Conservation (phyloP, 2,888 invertebrate genomes). For the Brenthis daphne region DNA sequence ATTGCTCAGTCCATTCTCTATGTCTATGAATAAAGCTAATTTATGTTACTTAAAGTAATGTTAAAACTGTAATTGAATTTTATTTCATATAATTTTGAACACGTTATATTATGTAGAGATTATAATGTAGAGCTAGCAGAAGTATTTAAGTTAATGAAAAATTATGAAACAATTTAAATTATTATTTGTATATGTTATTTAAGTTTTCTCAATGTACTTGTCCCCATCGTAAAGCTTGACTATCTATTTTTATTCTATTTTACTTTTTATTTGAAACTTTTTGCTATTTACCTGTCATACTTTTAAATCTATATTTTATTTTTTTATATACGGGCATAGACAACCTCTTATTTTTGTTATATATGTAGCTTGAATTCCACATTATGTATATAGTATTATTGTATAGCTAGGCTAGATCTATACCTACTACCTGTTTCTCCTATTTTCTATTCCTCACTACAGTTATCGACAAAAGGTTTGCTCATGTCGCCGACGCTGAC, state of each 20-base stretch:
- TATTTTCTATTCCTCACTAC: slow-evolving; percentile 46
- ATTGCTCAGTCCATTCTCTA: too few species aligned
- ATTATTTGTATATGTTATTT: neutral
- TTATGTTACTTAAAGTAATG: too few species aligned
- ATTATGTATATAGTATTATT: slow-evolving; percentile 4
- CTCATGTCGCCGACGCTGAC: slow-evolving; percentile 67
- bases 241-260: neutral
- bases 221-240: neutral
- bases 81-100: neutral
- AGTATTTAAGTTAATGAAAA: too few species aligned
- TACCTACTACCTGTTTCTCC: slow-evolving; percentile 29
- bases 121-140: too few species aligned
- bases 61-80: too few species aligned
- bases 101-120: neutral
- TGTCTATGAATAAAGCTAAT: too few species aligned
- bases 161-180: too few species aligned
- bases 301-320: neutral
- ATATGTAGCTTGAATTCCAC: neutral
- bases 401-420: neutral
- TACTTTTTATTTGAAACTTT: neutral
- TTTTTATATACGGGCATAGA: neutral
- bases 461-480: slow-evolving; percentile 74
- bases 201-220: neutral
- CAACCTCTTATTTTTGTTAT: neutral
- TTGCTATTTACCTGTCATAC: neutral